Conservation (phyloP, 1,140 invertebrate species). For the Nautilus pompilius region DNA sequence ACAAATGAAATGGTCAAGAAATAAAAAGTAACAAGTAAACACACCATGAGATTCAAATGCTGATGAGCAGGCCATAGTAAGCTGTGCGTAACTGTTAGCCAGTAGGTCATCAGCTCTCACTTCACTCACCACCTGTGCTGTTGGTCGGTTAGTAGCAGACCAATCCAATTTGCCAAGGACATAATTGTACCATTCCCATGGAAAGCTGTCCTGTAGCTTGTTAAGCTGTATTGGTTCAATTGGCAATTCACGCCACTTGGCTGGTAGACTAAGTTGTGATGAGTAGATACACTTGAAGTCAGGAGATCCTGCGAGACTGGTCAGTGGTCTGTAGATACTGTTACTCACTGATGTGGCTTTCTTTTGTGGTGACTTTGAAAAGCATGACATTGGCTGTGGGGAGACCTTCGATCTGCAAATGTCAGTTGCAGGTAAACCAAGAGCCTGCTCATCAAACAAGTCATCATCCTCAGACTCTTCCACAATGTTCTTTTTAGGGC, state of each 20-base stretch:
- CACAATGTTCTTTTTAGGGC: constrained; percentile 11
- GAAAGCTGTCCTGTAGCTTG: constrained; percentile 43
- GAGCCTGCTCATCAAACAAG: constrained; percentile 38
- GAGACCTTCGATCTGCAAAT: constrained; percentile 20
- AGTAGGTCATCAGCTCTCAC: constrained; percentile 35
- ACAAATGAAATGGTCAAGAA: too few relatives aligned
- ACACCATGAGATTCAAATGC: constrained; percentile 45
- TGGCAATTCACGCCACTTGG: constrained; percentile 49
- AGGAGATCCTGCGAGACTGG: constrained; percentile 47
- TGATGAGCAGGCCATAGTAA: constrained; percentile 50
- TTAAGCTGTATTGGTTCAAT: constrained; percentile 47
- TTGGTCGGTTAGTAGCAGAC: constrained; percentile 26
- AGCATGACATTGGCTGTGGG: not conserved
- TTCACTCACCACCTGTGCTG: constrained; percentile 32
- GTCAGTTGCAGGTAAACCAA: constrained; percentile 45
- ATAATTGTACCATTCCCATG: constrained; percentile 51
- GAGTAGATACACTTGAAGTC: constrained; percentile 47
- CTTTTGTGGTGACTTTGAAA: constrained; percentile 11
- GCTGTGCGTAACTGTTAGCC: constrained; percentile 46
- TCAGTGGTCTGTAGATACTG: constrained; percentile 46
- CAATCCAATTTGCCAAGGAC: constrained; percentile 37
- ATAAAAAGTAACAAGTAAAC: too few relatives aligned
- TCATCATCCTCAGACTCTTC: constrained; percentile 21
- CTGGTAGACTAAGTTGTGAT: constrained; percentile 42
- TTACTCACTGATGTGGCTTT: constrained; percentile 17